Conservation (phyloP, 1,140 invertebrate species). For the Diachasma alloeum region DNA sequence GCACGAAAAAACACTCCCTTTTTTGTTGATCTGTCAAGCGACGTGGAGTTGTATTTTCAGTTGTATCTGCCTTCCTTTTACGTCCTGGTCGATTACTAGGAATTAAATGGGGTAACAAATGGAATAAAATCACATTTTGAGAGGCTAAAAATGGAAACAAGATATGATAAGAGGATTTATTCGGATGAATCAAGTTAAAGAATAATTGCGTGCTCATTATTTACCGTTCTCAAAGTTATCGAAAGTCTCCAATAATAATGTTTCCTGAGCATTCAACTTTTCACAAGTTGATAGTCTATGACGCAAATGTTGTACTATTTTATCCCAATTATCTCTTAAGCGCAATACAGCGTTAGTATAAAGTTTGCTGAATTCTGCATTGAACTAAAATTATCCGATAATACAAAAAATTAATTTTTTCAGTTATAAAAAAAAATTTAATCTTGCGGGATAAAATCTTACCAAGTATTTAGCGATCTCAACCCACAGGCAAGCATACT, state of each 20-base stretch:
- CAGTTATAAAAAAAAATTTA: background rate
- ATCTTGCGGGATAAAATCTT: background rate
- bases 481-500: constrained; percentile 1
- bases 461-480: background rate
- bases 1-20: too few relatives aligned
- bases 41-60: background rate
- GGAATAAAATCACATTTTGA: background rate
- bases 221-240: too few relatives aligned
- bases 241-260: too few relatives aligned
- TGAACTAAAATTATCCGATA: background rate
- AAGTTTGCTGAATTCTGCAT: background rate
- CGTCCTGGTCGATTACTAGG: background rate
- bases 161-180: too few relatives aligned
- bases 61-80: constrained; percentile 9
- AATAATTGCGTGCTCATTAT: background rate
- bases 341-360: background rate
- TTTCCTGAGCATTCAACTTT: background rate
- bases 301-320: background rate
- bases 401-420: background rate
- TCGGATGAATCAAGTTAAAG: background rate
- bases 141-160: background rate
- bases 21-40: background rate
- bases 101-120: constrained; percentile 12
- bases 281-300: background rate
- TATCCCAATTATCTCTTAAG: background rate